A percentile compares a stretch with the other conserved stretches of the same genome.
Conservation (phyloP, 2,888 invertebrate genomes). For the Scaptomyza caliginosa region DNA sequence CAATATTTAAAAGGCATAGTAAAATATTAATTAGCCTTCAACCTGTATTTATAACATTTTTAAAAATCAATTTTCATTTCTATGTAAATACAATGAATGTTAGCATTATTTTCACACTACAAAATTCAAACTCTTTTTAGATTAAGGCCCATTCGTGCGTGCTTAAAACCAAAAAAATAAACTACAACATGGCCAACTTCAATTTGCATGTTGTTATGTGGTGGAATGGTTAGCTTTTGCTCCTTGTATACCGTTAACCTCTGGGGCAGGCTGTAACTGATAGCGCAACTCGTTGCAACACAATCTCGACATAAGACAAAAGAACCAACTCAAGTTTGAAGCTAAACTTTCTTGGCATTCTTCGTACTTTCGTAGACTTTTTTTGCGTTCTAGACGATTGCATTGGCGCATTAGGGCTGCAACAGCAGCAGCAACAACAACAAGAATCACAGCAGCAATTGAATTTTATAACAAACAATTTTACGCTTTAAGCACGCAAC, state of each 20-base stretch:
- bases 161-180: not conserved
- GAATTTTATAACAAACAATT: conserved; percentile 78
- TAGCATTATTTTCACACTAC: not conserved
- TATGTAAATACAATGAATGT: not conserved
- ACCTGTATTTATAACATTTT: too few species aligned
- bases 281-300: conserved; percentile 40
- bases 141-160: conserved; percentile 1
- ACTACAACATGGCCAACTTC: not conserved
- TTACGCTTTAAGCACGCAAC: conserved; percentile 73
- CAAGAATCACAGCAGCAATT: conserved; percentile 53
- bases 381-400: conserved; percentile 49
- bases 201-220: conserved; percentile 28
- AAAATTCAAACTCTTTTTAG: not conserved
- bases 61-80: too few species aligned
- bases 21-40: too few species aligned
- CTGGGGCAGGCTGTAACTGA: conserved; percentile 23
- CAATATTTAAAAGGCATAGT: too few species aligned
- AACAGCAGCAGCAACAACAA: conserved; percentile 20
- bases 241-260: not conserved
- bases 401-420: conserved; percentile 54
- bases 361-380: conserved; percentile 16
- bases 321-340: conserved; percentile 37
- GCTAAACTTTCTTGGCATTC: conserved; percentile 58
- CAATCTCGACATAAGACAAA: conserved; percentile 50
- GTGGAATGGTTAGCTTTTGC: not conserved